Evolutionary conservation across 2,113 vertebrate species (phyloP).

Genomic region (Tursiops truncatus): DNA sequence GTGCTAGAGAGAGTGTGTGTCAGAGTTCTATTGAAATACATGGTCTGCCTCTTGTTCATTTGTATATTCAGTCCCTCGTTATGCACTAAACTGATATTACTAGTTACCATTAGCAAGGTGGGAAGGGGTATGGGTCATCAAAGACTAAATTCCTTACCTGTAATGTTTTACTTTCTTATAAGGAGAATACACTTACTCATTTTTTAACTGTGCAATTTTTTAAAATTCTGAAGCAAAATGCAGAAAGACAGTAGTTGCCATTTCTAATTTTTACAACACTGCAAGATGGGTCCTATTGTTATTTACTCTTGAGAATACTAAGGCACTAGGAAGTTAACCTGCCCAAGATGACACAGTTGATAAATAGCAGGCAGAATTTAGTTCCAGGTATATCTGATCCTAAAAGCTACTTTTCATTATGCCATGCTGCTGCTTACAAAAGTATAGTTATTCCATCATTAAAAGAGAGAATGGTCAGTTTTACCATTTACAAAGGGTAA

Average conservation of each 20-base stretch:
- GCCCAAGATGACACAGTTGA: neutral
- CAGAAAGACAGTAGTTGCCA: neutral
- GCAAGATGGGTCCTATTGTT: neutral
- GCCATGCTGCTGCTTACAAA: neutral
- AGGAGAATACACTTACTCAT: neutral
- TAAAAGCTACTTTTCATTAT: neutral
- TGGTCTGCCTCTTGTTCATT: neutral
- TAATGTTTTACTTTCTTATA: neutral
- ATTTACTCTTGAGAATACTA: neutral
- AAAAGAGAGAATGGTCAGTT: neutral
- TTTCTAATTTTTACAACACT: neutral
- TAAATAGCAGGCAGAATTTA: neutral
- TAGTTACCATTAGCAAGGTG: neutral
- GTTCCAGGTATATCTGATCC: neutral
- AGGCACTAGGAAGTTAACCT: neutral
- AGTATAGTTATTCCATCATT: neutral
- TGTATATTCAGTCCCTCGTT: neutral
- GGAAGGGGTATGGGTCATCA: neutral
- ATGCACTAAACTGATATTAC: neutral
- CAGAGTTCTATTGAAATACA: neutral
- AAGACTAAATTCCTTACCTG: neutral
- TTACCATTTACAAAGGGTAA: neutral
- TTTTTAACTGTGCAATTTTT: neutral
- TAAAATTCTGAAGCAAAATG: constrained; percentile 10
- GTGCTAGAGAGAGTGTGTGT: neutral